Percentiles rank a stretch among this genome's conserved stretches.
Conservation (phyloP, 2,797 vertebrate species). For the Hypotaenidia philippensis region DNA sequence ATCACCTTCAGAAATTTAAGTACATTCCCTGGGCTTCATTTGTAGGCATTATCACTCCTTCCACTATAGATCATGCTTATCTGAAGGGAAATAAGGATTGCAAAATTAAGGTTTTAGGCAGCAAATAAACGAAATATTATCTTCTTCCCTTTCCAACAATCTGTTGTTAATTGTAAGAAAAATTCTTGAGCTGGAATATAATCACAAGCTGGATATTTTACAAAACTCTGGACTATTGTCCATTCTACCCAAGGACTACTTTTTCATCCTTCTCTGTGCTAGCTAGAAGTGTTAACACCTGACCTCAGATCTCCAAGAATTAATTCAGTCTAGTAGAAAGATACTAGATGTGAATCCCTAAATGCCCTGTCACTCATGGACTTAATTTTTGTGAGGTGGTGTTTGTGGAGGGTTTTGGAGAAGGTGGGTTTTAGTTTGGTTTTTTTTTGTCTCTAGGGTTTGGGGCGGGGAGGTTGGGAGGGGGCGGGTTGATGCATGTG, state of each 20-base stretch:
- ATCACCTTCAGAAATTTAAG: neutral
- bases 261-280: neutral
- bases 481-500: no score
- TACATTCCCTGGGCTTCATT: neutral
- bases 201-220: neutral
- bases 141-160: neutral
- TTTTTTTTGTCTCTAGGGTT: neutral
- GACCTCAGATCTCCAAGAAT: neutral
- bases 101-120: neutral
- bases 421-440: no score
- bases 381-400: fast-evolving
- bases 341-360: fast-evolving
- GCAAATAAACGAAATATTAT: neutral
- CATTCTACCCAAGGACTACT: neutral
- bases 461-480: fast-evolving
- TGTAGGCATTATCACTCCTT: neutral
- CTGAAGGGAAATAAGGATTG: neutral
- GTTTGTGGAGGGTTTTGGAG: no score
- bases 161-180: neutral
- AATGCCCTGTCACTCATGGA: neutral
- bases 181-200: neutral
- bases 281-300: neutral
- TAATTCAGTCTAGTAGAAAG: neutral
- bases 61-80: neutral
- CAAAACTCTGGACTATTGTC: neutral